These are phyloP conservation scores for Diaprepes abbreviatus DNA, from an alignment of 2,888 invertebrate genomes.

Conservation along the genomic window DNA sequence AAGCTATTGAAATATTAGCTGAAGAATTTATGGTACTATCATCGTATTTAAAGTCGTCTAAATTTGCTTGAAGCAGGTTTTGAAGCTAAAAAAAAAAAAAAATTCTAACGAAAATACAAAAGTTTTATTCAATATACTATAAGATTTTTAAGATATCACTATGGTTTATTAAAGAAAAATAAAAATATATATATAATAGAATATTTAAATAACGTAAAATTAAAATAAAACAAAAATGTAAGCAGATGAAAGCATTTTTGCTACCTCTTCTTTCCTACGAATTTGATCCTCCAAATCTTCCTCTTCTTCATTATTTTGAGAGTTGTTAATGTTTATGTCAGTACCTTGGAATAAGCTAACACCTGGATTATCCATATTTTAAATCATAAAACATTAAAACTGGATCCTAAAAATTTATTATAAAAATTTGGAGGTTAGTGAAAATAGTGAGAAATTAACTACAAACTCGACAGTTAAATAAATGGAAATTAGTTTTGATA, in stretches of 20 bases:
- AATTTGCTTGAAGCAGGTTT: slow-evolving; percentile 75
- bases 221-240: neutral
- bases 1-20: slow-evolving; percentile 56
- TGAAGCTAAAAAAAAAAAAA: slow-evolving; percentile 70
- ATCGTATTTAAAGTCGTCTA: slow-evolving; percentile 78
- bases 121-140: no score
- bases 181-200: no score
- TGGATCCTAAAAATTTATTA: neutral
- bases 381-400: neutral
- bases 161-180: no score
- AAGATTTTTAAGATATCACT: no score
- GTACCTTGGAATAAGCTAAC: slow-evolving; percentile 80
- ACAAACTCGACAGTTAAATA: neutral
- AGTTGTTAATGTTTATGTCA: slow-evolving; percentile 76
- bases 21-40: slow-evolving; percentile 67
- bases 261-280: slow-evolving; percentile 78
- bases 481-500: no score
- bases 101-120: no score
- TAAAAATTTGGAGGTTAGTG: neutral
- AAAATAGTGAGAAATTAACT: neutral
- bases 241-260: neutral
- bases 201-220: neutral
- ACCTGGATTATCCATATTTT: slow-evolving; percentile 68
- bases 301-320: slow-evolving; percentile 78
- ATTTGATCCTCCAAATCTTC: slow-evolving; percentile 74